A percentile compares a stretch with the other conserved stretches of the same genome.
Conservation (phyloP, 2,797 vertebrate species). For the Knipowitschia caucasica region DNA sequence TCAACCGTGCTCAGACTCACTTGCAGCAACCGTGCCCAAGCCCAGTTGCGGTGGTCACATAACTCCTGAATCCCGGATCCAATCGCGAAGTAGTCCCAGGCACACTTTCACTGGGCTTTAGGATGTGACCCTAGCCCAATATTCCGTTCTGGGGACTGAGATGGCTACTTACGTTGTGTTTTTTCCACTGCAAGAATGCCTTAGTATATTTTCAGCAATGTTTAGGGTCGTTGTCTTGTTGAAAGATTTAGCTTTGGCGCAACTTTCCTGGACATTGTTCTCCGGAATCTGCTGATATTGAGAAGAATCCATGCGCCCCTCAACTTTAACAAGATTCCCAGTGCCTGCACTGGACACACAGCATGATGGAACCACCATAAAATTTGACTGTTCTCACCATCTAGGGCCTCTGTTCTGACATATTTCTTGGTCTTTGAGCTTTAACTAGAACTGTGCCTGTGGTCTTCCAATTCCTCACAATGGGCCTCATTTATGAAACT, state of each 20-base stretch:
- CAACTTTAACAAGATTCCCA: no score
- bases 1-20: no score
- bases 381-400: background rate
- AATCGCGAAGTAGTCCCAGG: no score
- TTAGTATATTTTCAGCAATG: background rate
- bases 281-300: no score
- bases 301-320: no score
- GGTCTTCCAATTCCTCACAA: background rate
- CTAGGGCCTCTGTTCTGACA: background rate
- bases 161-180: background rate
- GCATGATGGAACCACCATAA: background rate
- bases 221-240: constrained; percentile 1
- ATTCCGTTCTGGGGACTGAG: background rate
- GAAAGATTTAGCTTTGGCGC: background rate
- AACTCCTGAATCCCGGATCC: no score
- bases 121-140: no score
- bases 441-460: background rate
- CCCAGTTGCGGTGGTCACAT: no score
- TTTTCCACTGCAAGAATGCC: background rate
- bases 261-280: background rate
- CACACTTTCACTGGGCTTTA: no score
- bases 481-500: no score
- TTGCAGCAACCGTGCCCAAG: no score
- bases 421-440: background rate
- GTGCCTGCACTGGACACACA: no score